Percentiles rank a stretch among this genome's conserved stretches.
Evolutionary conservation across 2,113 vertebrate species (phyloP).

Genomic region (Ictidomys tridecemlineatus): DNA sequence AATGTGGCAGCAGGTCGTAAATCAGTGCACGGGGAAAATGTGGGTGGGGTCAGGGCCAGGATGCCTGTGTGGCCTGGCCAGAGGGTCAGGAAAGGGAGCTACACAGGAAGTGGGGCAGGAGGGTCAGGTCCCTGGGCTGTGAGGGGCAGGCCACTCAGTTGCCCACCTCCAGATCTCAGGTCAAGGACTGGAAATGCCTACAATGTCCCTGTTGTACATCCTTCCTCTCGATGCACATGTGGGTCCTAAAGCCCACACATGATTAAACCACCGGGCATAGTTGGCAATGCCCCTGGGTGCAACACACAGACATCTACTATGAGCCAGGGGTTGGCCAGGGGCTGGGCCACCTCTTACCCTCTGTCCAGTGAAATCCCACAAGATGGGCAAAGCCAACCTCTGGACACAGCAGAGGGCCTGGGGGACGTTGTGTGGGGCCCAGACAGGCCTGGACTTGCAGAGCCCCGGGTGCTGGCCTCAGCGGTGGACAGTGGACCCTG

Average conservation of each 20-base stretch:
- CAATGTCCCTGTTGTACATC: neutral
- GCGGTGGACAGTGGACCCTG: fast-evolving
- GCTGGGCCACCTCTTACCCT: fast-evolving
- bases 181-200: fast-evolving
- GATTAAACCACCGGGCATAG: neutral
- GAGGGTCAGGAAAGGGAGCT: too few relatives aligned
- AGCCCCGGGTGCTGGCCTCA: neutral
- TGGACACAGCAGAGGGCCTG: too few relatives aligned
- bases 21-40: fast-evolving
- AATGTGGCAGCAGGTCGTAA: fast-evolving
- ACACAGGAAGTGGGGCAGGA: neutral
- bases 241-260: neutral
- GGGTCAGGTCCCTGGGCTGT: too few relatives aligned
- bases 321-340: fast-evolving
- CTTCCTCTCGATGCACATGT: neutral
- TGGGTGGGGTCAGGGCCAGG: fast-evolving
- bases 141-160: too few relatives aligned
- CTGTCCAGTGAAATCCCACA: fast-evolving
- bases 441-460: too few relatives aligned
- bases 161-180: fast-evolving
- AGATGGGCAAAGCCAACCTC: fast-evolving
- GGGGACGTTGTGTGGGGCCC: too few relatives aligned
- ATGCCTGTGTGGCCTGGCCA: fast-evolving
- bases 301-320: fast-evolving
- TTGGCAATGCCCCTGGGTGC: fast-evolving